Evolutionary conservation across 2,888 invertebrate species (phyloP), one percentile per base, ranked within the genome.

Genomic region (Eurytoma adleriae): DNA sequence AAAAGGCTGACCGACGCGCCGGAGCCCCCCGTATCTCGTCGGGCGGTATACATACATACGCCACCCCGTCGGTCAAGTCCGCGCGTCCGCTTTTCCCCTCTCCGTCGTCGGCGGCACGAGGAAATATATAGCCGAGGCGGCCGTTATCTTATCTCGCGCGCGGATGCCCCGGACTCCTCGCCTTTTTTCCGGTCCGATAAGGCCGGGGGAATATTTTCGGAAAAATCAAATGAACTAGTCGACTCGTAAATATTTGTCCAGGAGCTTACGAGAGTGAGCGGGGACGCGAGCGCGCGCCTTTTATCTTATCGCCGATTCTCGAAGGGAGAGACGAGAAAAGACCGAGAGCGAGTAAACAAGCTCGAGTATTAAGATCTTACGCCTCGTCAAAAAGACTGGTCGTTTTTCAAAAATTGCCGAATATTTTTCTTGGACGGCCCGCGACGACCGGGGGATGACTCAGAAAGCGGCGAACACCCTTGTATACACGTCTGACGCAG

Each of bases 291-390:
- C 30, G 20, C 57, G 50, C 3, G n/a, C 61, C 18, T 72, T 73
- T 78, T 81, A 78, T 78, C 80, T 78, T 78, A 81, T 78, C 77
- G 78, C 30, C 66, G 40, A 70, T 67, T 74, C 74, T 48, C 48
- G 30, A 73, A 59, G 66, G 66, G 71, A 50, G 48, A 56, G 20
- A 14, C 20, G 24, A 40, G 40, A 20, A 3, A 16, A 40, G 64
- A 7, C 64, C n/a, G n/a, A 13, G 14, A 18, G 57, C 50, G 52
- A 48, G 56, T 30, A 77, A 77, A 71, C 77, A 78, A 73, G 20
- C 56, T 1, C 18, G 52, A 0, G 66, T 59, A 78, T 78, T 78
- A 71, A 64, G 70, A 77, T 77, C 77, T 77, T 71, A 70, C 56
- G 76, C 61, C 30, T 40, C 18, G 40, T 40, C 40, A 40, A 40